Conservation (phyloP, 1,140 invertebrate species). For the Sycobia sp. region DNA sequence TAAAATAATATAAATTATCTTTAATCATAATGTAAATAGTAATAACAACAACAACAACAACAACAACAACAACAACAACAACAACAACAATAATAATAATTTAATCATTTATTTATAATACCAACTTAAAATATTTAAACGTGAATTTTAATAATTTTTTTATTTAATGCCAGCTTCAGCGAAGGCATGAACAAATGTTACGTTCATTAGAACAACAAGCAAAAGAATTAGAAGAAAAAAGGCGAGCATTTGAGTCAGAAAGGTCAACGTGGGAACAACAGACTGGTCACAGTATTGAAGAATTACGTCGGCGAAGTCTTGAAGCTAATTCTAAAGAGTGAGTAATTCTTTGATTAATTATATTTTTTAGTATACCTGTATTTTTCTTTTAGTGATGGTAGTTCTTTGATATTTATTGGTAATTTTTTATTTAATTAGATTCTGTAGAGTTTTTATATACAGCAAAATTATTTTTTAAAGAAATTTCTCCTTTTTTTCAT, state of each 20-base stretch:
- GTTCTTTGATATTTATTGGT: conserved; percentile 10
- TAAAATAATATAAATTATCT: no score
- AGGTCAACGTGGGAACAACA: conserved; percentile 86
- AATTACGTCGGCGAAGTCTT: conserved; percentile 79
- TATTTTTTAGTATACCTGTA: conserved; percentile 21
- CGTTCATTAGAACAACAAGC: conserved; percentile 81
- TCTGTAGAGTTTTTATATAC: conserved; percentile 1
- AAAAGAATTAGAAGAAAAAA: conserved; percentile 88
- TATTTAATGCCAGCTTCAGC: no score
- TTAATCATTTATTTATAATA: no score
- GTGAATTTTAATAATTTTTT: no score
- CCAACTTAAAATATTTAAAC: no score
- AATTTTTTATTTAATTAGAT: conserved; percentile 16
- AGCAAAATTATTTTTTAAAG: neutral
- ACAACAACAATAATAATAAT: no score
- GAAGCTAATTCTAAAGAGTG: conserved; percentile 88
- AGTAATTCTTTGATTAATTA: conserved; percentile 52
- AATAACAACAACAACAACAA: no score
- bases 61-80: no score
- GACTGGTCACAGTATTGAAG: conserved; percentile 86
- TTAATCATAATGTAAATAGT: no score
- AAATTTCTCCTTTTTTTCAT: neutral
- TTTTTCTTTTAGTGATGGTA: conserved; percentile 32
- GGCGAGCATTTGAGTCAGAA: conserved; percentile 85
- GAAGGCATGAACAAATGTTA: conserved; percentile 73